phyloP scores from a whole-genome alignment of 2,888 invertebrate species.

The Epinotia ramella region DNA sequence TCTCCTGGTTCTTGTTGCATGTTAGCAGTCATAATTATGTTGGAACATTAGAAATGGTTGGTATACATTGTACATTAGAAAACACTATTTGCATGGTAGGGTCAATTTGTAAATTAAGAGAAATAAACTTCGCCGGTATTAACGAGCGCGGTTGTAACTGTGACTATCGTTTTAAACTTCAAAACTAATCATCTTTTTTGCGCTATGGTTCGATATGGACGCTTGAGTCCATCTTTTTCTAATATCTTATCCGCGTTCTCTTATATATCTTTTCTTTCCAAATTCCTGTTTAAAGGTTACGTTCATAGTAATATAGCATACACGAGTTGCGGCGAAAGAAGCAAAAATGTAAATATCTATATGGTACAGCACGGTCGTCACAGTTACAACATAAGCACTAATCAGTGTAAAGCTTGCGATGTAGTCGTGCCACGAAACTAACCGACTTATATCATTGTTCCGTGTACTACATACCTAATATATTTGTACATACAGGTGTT shows the following conservation, averaged over 20 bases:
- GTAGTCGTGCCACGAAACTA: conserved; percentile 61
- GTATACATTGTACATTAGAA: conserved; percentile 9
- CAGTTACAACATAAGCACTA: conserved; percentile 60
- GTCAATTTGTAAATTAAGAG: conserved; percentile 29
- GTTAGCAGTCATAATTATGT: neutral
- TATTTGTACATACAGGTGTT: conserved; percentile 80
- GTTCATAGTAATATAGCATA: no score
- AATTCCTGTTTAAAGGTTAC: no score
- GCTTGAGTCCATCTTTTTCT: no score
- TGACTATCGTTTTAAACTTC: neutral
- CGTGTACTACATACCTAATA: conserved; percentile 45
- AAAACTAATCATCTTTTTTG: neutral
- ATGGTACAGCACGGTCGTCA: neutral
- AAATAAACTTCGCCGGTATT: conserved; percentile 55
- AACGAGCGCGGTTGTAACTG: conserved; percentile 58
- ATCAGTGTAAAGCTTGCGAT: conserved; percentile 72
- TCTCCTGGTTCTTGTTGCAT: conserved; percentile 23
- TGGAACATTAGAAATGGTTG: conserved; percentile 14
- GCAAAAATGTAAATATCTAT: no score
- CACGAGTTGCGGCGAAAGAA: no score
- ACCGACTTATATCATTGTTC: conserved; percentile 50
- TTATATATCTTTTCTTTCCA: no score
- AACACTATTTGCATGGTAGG: conserved; percentile 31
- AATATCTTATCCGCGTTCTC: no score
- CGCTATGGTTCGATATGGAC: no score